These are phyloP conservation scores for Hassar affinis DNA, from an alignment of 2,113 vertebrate species.

Conservation along the genomic window DNA sequence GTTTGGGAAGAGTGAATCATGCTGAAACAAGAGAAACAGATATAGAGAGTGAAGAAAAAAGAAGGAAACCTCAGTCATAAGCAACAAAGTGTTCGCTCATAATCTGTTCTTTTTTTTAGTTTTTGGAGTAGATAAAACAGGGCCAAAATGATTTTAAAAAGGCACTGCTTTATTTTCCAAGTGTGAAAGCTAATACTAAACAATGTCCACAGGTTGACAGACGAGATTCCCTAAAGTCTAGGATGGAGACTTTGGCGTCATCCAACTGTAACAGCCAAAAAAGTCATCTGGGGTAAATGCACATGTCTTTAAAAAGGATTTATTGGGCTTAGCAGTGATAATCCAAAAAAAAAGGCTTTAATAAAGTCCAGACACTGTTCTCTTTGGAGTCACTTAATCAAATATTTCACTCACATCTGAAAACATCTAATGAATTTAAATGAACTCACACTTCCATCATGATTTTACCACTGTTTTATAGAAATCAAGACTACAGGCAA, in stretches of 20 bases:
- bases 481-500: not conserved
- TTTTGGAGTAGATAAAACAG: not conserved
- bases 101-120: not conserved
- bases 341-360: not conserved
- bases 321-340: not conserved
- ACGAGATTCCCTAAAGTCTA: not conserved
- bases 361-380: constrained; percentile 26
- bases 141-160: constrained; percentile 1
- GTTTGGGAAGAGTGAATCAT: constrained; percentile 19
- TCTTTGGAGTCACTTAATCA: constrained; percentile 33
- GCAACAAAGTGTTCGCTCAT: not conserved
- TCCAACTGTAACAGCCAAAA: not conserved
- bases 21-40: not conserved
- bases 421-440: not conserved
- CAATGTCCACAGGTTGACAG: constrained; percentile 11
- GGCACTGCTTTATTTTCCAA: not conserved
- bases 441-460: not conserved
- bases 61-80: not conserved
- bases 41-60: not conserved
- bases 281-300: constrained; percentile 5
- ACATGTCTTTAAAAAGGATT: constrained; percentile 5
- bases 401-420: not conserved
- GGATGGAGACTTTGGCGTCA: not conserved
- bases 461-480: not conserved
- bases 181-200: constrained; percentile 7